These are phyloP conservation scores for Simalia tracyae DNA, from an alignment of 2,797 vertebrate species.

Conservation along the genomic window DNA sequence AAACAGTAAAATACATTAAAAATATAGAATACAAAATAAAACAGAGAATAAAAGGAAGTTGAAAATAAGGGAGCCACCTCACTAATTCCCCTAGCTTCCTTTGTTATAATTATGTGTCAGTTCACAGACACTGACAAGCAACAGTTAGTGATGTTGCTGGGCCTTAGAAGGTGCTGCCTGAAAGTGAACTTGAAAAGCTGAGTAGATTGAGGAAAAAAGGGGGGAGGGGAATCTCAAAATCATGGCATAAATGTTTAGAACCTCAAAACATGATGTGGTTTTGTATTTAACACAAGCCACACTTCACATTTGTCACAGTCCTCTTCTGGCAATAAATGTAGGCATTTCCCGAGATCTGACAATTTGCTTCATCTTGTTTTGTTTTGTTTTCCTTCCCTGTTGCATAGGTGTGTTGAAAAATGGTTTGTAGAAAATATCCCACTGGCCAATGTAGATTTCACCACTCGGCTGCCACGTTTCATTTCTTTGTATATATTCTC, in stretches of 20 bases:
- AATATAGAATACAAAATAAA: no score
- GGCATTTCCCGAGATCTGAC: background rate
- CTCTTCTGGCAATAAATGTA: background rate
- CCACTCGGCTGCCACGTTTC: conserved; percentile 78
- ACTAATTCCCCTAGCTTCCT: background rate
- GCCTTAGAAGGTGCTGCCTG: background rate
- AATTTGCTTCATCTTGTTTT: background rate
- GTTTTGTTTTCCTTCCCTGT: conserved; percentile 21
- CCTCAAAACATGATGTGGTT: background rate
- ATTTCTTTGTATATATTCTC: conserved; percentile 85
- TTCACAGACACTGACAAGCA: background rate
- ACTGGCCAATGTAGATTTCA: conserved; percentile 78
- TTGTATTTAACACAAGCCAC: background rate
- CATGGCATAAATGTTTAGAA: background rate
- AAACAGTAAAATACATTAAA: no score
- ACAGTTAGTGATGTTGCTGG: background rate
- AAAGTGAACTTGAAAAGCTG: background rate
- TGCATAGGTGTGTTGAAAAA: conserved; percentile 76
- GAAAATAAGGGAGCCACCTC: no score
- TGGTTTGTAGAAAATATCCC: conserved; percentile 76
- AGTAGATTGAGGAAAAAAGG: background rate
- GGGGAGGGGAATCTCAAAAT: background rate
- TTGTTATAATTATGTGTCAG: background rate
- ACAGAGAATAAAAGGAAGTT: no score
- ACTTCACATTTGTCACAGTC: background rate